Base-by-base conservation (phyloP, 2,113 vertebrate genomes). In the Percopsis transmontana region DNA sequence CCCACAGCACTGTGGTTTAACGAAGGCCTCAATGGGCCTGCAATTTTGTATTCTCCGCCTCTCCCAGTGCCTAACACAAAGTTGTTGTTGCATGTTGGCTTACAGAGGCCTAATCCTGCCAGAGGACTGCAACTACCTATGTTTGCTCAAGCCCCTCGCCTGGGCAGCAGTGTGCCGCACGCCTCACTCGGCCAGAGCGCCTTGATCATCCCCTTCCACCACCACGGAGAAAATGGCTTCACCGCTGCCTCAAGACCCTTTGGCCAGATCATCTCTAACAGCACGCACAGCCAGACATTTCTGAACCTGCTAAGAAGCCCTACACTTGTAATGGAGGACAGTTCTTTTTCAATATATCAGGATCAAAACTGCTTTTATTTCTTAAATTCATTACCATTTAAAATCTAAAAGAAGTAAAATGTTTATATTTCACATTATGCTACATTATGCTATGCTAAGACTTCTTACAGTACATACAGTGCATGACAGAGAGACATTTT, bases 1-100 rank as follows among this genome's bases (percentile, higher is more conserved):
- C 11, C 42, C 41, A 51, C 65, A 27, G 48, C 5, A 33, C 42
- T 63, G 59, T 45, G 60, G 51, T 76, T 72, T 84, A 80, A 82
- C 70, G 69, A 84, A 59, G 62, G 72, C 27, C 68, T 64, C 62
- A 20, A 40, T 58, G 56, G 41, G 45, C 20, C 45, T 57, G 52
- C n/a, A 24, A n/a, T 62, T 14, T 19, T 6, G 7, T 55, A 42
- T 33, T 52, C 57, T 44, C 53, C 16, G 13, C 44, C 52, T 52
- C 15, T 21, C 20, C 15, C 33, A n/a, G 19, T 27, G 21, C 20
- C 42, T 48, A 7, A n/a, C 18, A 16, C 42, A 21, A 58, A 57
- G 24, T 39, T 66, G 13, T n/a, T 9, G 42, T 38, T 47, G 20
- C 4, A 21, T 67, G 45, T 50, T 53, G 33, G 44, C 33, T 59